A percentile compares a stretch with the other conserved stretches of the same genome.
These are phyloP conservation scores for Anguilla japonica DNA, from an alignment of 2,113 vertebrate genomes.

Conservation along the genomic window DNA sequence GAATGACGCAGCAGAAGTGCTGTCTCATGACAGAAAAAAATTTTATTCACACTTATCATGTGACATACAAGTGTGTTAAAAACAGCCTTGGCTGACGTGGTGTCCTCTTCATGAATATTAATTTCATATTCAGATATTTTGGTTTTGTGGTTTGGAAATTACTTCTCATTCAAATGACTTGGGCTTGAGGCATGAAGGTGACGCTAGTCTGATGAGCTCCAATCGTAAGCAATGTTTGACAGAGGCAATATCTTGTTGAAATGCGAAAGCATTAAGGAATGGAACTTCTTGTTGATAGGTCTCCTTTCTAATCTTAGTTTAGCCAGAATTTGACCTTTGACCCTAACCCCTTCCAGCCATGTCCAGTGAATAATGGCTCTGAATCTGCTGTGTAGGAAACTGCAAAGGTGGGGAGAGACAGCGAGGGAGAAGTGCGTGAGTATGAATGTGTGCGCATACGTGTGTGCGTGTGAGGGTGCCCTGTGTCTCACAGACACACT, in stretches of 20 bases:
- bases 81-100: not conserved
- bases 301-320: not conserved
- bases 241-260: not conserved
- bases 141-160: no score
- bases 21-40: not conserved
- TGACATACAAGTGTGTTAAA: not conserved
- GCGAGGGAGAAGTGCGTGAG: constrained; percentile 47
- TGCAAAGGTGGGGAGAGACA: constrained; percentile 66
- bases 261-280: not conserved
- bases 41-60: not conserved
- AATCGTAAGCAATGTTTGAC: not conserved
- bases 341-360: not conserved
- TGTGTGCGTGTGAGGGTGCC: not conserved
- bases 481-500: not conserved
- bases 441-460: not conserved
- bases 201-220: no score
- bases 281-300: not conserved
- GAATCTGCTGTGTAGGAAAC: constrained; percentile 60
- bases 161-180: no score
- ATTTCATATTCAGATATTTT: no score
- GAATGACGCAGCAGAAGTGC: not conserved
- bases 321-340: not conserved
- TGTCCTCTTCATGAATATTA: not conserved
- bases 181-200: no score
- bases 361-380: not conserved